Evolutionary conservation across 2,888 invertebrate species (phyloP).

Genomic region (Malachius bipustulatus): DNA sequence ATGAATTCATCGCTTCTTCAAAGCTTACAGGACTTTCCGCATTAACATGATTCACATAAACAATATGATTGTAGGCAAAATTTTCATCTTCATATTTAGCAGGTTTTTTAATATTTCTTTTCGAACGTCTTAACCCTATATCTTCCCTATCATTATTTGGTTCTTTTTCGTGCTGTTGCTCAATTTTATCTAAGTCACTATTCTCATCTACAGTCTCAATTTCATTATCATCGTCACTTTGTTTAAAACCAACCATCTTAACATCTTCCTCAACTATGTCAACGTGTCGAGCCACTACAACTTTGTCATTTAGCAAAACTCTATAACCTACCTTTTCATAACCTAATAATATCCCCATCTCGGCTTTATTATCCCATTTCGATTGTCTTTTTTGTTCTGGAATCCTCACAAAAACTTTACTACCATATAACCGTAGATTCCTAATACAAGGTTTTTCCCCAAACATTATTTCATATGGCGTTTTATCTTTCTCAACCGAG

Average conservation of each 20-base stretch:
- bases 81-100: conserved; percentile 10
- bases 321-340: conserved; percentile 10
- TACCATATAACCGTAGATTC: too few relatives aligned
- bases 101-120: conserved; percentile 9
- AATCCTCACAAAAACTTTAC: too few relatives aligned
- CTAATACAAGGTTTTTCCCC: conserved; percentile 17
- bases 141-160: conserved; percentile 9
- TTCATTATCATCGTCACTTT: conserved; percentile 4
- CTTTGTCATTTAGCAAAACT: conserved; percentile 10
- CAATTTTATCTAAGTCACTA: conserved; percentile 6
- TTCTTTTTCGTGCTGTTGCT: not conserved
- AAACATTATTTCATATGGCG: too few relatives aligned
- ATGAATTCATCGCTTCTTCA: conserved; percentile 4
- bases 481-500: too few relatives aligned
- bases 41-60: conserved; percentile 8
- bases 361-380: conserved; percentile 14
- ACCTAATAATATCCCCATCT: conserved; percentile 11
- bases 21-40: conserved; percentile 2
- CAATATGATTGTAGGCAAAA: conserved; percentile 1
- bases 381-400: too few relatives aligned
- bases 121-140: conserved; percentile 10
- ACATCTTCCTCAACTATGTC: conserved; percentile 12
- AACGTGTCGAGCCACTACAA: conserved; percentile 14
- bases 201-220: too few relatives aligned
- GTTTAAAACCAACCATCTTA: conserved; percentile 10